A percentile compares a stretch with the other conserved stretches of the same genome.
Evolutionary conservation across 2,797 vertebrate genomes (phyloP).

Genomic region (Pantherophis alleghaniensis): DNA sequence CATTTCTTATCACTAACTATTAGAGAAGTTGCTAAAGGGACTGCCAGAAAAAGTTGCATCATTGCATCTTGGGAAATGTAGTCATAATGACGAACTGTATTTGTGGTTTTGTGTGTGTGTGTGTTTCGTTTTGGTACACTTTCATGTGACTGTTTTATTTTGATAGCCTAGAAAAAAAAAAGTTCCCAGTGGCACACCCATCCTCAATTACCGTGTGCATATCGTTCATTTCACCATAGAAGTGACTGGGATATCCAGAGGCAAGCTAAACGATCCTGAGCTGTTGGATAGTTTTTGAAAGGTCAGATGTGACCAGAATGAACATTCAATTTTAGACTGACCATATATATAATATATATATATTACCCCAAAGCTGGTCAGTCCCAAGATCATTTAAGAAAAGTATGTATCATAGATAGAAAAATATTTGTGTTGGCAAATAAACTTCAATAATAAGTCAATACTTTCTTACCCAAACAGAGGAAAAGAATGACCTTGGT

Average conservation of each 20-base stretch:
- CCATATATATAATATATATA: background rate
- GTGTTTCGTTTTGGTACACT: accelerated
- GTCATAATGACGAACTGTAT: constrained; percentile 33
- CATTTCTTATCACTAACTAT: constrained; percentile 22
- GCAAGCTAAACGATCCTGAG: background rate
- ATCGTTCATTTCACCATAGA: background rate
- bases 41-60: constrained; percentile 33
- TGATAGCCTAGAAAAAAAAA: background rate
- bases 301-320: background rate
- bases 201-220: background rate
- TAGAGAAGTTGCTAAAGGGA: constrained; percentile 53
- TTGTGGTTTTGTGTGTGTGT: background rate
- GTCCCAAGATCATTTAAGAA: background rate
- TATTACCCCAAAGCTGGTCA: background rate
- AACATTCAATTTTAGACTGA: background rate
- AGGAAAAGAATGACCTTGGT: background rate
- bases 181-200: background rate
- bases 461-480: background rate
- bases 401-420: background rate
- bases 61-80: constrained; percentile 62
- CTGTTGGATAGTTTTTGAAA: background rate
- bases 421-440: background rate
- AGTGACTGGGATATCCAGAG: background rate
- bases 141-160: background rate
- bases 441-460: background rate